Evolutionary conservation across 2,888 invertebrate species (phyloP), one percentile per base, ranked within the genome.

Genomic region (Athalia cordata): DNA sequence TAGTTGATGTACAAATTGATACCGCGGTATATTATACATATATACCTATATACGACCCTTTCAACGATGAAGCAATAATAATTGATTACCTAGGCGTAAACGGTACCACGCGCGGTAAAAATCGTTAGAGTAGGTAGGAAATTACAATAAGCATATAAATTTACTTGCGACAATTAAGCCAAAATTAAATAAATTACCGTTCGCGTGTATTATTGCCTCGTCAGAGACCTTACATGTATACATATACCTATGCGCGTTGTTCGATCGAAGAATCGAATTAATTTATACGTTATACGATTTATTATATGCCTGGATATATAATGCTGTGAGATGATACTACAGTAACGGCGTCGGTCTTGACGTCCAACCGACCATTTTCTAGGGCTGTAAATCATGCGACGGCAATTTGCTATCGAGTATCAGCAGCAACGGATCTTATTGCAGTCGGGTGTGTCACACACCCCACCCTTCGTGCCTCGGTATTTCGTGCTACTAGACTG

Each of bases 371-470:
- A 52, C 7, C 8, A 52, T 52, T 52, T 52, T 52, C 52, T 52
- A 52, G 52, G 13, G 61, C 13, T 43, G 43, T 70, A 70, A 70
- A 70, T 70, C 70, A 70, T 57, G 57, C 70, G 13, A 50, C 45
- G 57, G n/a, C 70, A 70, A 70, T 70, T 70, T 59, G 57, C 70
- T 59, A 59, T 70, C 57, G 70, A 70, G 45, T 70, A 70, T 70
- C 70, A 59, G 50, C 9, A 43, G 43, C 13, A 52, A 6, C 67
- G 67, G 67, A 70, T 70, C 70, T 70, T 70, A 70, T 70, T 70
- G 70, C 70, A 70, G 70, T 70, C 70, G 67, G 11, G 67, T 50
- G 57, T 70, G 57, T 57, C 45, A 70, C 70, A 70, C 70, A 59
- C 70, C 66, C 49, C 49, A 49, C n/a, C 6, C 13, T 43, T 5